These are phyloP conservation scores for Sebastolobus altivelis DNA, from an alignment of 2,797 vertebrate species.

Conservation along the genomic window DNA sequence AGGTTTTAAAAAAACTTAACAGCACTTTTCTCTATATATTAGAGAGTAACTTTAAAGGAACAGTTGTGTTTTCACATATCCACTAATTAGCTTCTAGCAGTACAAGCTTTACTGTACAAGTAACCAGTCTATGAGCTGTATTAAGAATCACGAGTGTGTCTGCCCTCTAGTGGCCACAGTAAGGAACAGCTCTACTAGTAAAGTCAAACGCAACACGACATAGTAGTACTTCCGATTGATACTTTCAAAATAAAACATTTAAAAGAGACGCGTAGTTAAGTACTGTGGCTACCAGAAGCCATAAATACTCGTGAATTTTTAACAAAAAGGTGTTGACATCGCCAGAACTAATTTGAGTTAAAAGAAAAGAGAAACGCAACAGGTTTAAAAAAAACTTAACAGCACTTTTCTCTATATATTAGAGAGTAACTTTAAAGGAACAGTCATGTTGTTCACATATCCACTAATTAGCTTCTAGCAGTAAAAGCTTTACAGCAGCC, in stretches of 20 bases:
- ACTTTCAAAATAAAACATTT: conserved; percentile 1
- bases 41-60: neutral
- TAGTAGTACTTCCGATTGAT: neutral
- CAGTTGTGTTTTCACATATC: neutral
- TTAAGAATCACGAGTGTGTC: neutral
- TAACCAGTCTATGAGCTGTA: too few species aligned
- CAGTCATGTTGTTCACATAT: too few species aligned
- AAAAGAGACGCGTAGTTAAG: neutral
- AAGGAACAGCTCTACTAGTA: neutral
- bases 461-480: too few species aligned
- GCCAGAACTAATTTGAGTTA: neutral
- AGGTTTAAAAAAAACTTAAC: too few species aligned
- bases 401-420: too few species aligned
- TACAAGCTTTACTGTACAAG: too few species aligned
- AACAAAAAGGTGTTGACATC: neutral
- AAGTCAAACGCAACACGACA: neutral
- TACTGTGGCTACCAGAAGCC: neutral
- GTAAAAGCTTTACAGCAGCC: neutral
- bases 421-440: too few species aligned
- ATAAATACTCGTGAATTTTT: neutral
- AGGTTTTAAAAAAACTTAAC: neutral
- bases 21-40: neutral
- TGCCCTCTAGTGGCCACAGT: neutral
- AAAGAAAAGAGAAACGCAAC: neutral
- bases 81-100: too few species aligned